These are phyloP conservation scores for Agrochola litura DNA, from an alignment of 2,888 invertebrate species.

Conservation along the genomic window DNA sequence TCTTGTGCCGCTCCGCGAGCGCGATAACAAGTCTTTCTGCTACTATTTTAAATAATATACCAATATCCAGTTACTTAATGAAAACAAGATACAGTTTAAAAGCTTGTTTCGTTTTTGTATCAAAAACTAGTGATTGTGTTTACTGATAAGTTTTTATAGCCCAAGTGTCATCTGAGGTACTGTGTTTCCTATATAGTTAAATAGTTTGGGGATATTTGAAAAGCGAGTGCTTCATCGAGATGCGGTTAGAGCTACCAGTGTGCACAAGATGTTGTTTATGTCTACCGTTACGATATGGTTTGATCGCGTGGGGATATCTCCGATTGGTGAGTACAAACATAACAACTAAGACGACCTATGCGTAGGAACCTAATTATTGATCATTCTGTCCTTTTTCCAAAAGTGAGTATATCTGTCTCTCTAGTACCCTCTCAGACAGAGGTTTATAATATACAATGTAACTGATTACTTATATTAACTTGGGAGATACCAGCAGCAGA, in stretches of 20 bases:
- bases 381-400: background rate
- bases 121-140: background rate
- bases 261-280: conserved; percentile 67
- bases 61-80: background rate
- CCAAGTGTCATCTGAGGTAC: background rate
- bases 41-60: conserved; percentile 27
- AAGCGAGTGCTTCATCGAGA: conserved; percentile 26
- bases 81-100: background rate
- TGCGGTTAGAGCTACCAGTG: conserved; percentile 65
- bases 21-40: conserved; percentile 32
- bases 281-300: conserved; percentile 66
- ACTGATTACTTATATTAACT: background rate
- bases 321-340: conserved; percentile 60
- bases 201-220: background rate
- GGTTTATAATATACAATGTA: background rate
- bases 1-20: conserved; percentile 25
- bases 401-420: background rate
- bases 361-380: background rate
- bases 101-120: background rate
- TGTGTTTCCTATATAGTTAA: background rate
- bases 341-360: background rate
- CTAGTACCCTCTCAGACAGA: too few relatives aligned
- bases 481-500: background rate
- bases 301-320: conserved; percentile 66
- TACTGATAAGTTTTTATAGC: background rate